Base-by-base conservation (phyloP, 2,888 invertebrate genomes). In the Dexiosoma caninum region DNA sequence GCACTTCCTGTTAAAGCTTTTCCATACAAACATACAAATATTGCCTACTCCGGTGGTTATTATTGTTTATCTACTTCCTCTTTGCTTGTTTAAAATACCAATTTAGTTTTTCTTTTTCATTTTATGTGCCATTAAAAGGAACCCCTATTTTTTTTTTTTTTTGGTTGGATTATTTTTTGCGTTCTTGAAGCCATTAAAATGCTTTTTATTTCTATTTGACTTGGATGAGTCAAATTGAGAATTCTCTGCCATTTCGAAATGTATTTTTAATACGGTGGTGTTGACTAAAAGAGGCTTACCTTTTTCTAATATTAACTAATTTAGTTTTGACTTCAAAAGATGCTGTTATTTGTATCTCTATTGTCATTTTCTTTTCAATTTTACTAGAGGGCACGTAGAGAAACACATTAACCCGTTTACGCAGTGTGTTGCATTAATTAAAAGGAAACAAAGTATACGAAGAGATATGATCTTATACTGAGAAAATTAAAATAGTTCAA, bases 201-300 rank as follows among this genome's bases (percentile, higher is more conserved):
- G 49, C 37, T 49, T 70, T 59, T 59, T 59, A 30, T 59, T 59
- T 14, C 46, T 42, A 16, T 57, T 49, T 21, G 16, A 16, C n/a
- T 32, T 12, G n/a, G 42, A 69, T 32, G 30, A 42, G 9, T 27
- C 6, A n/a, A 46, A 27, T 32, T 35, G 44, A 44, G n/a, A n/a
- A 21, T 53, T 12, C n/a, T 14, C 23, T 19, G 30, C n/a, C 32
- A 7, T 32, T 32, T 42, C 2, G 32, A 35, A 57, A 35, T 44
- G 10, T 35, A n/a, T 35, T 23, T 57, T 23, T 57, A 51, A 66
- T 37, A 40, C 21, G 30, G n/a, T 53, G 46, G 10, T 62, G 44
- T 51, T 76, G 60, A 69, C 62, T 69, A 76, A 55, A 69, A 62
- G 19, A 46, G 60, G 35, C 37, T 76, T 76, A 69, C 69, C 55